Evolutionary conservation across 2,888 invertebrate genomes (phyloP).

Genomic region (Xestia sexstrigata): DNA sequence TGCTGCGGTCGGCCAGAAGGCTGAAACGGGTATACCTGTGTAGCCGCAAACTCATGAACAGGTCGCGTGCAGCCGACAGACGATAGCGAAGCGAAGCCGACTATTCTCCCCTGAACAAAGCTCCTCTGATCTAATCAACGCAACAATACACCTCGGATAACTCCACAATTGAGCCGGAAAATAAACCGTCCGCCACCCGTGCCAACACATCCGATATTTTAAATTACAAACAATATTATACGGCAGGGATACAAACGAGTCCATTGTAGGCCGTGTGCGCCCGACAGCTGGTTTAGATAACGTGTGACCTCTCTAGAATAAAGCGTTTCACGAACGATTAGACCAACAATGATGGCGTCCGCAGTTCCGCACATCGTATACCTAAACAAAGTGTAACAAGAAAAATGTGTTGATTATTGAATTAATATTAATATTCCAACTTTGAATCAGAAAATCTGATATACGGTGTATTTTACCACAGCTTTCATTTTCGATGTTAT

Average conservation of each 20-base stretch:
- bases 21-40: slow-evolving; percentile 70
- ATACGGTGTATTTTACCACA: not conserved
- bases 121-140: slow-evolving; percentile 88
- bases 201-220: slow-evolving; percentile 85
- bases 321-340: slow-evolving; percentile 82
- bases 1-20: slow-evolving; percentile 70
- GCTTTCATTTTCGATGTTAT: slow-evolving; percentile 18
- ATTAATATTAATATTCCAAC: slow-evolving; percentile 1
- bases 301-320: slow-evolving; percentile 87
- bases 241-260: slow-evolving; percentile 85
- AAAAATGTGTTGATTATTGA: slow-evolving; percentile 28
- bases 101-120: slow-evolving; percentile 86
- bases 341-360: slow-evolving; percentile 75
- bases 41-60: slow-evolving; percentile 75
- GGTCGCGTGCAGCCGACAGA: slow-evolving; percentile 81
- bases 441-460: not conserved
- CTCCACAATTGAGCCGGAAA: slow-evolving; percentile 84
- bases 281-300: slow-evolving; percentile 89
- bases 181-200: slow-evolving; percentile 79
- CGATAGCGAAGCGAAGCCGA: slow-evolving; percentile 78
- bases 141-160: slow-evolving; percentile 88
- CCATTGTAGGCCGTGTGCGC: slow-evolving; percentile 85
- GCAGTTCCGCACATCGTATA: slow-evolving; percentile 64
- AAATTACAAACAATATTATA: slow-evolving; percentile 89
- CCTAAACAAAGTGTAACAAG: slow-evolving; percentile 52